phyloP scores from a whole-genome alignment of 2,888 invertebrate genomes.

The Caenorhabditis afra region DNA sequence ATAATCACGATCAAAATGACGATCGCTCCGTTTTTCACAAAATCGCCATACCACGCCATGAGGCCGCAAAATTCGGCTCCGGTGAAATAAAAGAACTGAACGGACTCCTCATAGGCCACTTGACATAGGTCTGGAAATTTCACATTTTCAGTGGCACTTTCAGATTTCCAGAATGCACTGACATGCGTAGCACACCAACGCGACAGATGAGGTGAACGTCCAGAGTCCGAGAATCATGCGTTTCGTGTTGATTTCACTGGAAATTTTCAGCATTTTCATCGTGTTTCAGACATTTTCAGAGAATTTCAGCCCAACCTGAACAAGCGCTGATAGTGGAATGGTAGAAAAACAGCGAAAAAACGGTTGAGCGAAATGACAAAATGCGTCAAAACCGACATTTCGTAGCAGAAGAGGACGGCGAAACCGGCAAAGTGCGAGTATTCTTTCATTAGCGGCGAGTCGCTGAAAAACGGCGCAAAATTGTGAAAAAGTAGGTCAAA shows the following conservation, averaged over 20 bases:
- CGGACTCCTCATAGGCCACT: constrained; percentile 48
- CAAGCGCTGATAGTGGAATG: constrained; percentile 19
- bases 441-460: constrained; percentile 23
- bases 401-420: constrained; percentile 58
- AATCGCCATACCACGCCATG: constrained; percentile 41
- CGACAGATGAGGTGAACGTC: constrained; percentile 25
- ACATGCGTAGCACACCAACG: constrained; percentile 37
- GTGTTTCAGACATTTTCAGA: too few species aligned
- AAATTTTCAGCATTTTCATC: too few species aligned
- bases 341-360: constrained; percentile 40
- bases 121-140: constrained; percentile 46
- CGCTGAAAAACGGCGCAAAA: too few species aligned
- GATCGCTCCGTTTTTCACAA: constrained; percentile 13
- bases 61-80: constrained; percentile 35
- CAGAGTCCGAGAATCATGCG: constrained; percentile 31
- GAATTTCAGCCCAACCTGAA: constrained; percentile 15
- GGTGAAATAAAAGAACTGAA: constrained; percentile 53
- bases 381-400: constrained; percentile 59
- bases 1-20: constrained; percentile 4
- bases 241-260: constrained; percentile 17
- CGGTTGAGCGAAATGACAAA: constrained; percentile 58
- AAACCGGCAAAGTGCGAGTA: constrained; percentile 46
- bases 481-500: not conserved
- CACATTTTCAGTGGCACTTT: too few species aligned
- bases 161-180: constrained; percentile 16